These are phyloP conservation scores for Epinotia brunnichana DNA, from an alignment of 2,888 invertebrate genomes.

Conservation along the genomic window DNA sequence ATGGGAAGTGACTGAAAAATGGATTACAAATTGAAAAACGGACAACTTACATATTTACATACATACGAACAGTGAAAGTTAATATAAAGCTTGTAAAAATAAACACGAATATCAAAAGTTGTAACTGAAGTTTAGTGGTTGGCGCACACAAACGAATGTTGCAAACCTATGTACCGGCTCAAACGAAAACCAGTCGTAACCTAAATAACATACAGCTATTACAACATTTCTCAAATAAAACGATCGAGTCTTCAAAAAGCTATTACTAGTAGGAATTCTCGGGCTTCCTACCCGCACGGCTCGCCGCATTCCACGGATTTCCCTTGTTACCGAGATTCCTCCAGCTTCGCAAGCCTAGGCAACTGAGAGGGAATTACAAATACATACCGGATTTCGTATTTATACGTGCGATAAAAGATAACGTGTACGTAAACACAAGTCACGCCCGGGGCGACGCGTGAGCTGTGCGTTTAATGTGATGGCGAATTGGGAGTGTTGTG, in stretches of 20 bases:
- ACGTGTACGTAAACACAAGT: slow-evolving; percentile 1
- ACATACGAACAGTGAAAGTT: no score
- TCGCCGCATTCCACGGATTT: slow-evolving; percentile 13
- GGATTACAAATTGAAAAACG: no score
- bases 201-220: neutral
- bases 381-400: slow-evolving; percentile 9
- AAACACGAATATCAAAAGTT: neutral
- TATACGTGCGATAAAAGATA: slow-evolving; percentile 2
- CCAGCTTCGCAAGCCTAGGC: slow-evolving; percentile 19
- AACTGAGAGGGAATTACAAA: slow-evolving; percentile 9
- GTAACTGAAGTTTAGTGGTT: neutral
- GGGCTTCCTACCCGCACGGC: slow-evolving; percentile 10
- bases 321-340: slow-evolving; percentile 31
- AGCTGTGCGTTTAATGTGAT: neutral
- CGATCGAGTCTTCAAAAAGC: slow-evolving; percentile 18
- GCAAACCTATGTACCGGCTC: neutral
- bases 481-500: neutral
- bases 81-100: no score
- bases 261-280: slow-evolving; percentile 21
- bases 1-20: no score
- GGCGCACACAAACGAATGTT: neutral
- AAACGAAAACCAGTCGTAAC: slow-evolving; percentile 4
- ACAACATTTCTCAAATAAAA: slow-evolving; percentile 22
- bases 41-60: no score
- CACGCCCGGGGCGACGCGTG: slow-evolving; percentile 12